Evolutionary conservation across 2,113 vertebrate genomes (phyloP), one percentile per base, ranked within the genome.

Genomic region (Pachyramphus minor): DNA sequence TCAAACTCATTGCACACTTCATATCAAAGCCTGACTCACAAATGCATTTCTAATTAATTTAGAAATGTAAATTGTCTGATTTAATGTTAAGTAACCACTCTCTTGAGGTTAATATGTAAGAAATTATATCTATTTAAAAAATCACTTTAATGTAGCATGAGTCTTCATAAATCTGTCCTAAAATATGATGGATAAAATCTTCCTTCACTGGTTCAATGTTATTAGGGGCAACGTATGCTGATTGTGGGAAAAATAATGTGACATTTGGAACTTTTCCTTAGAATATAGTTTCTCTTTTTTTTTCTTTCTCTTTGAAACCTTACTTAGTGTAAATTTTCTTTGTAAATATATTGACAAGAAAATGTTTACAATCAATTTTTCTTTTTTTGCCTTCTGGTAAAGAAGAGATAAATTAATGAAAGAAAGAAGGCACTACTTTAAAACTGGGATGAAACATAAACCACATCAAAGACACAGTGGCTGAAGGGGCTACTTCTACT

Each of bases 31-130:
- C 55, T 92, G 82, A 68, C 22, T 89, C 73, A 39, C 50, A 84
- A 88, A 91, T 94, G 45, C 20, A 30, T 83, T 91, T 87, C 12
- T 80, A 93, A 84, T 95, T 95, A 73, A 75, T 66, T 89, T 87
- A 92, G 39, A 77, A 87, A 94, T 92, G 60, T 88, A 45, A 87
- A 63, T 88, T 41, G 15, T 77, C 53, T 82, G 55, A 75, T 86
- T 89, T 85, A 83, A 64, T 67, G 69, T 84, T 90, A 93, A 69
- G 69, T 73, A 87, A 49, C 37, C 8, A 4, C 11, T 67, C 66
- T 85, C 52, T 83, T 17, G 7, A 82, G 19, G 24, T 78, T 96
- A 88, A 60, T 64, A 45, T 44, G 9, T 50, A 62, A 60, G 53
- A 87, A 87, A 69, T 58, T 58, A 63, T 62, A 31, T 49, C n/a